These are phyloP conservation scores for Loxodonta africana DNA, from an alignment of 2,113 vertebrate genomes.

Conservation along the genomic window DNA sequence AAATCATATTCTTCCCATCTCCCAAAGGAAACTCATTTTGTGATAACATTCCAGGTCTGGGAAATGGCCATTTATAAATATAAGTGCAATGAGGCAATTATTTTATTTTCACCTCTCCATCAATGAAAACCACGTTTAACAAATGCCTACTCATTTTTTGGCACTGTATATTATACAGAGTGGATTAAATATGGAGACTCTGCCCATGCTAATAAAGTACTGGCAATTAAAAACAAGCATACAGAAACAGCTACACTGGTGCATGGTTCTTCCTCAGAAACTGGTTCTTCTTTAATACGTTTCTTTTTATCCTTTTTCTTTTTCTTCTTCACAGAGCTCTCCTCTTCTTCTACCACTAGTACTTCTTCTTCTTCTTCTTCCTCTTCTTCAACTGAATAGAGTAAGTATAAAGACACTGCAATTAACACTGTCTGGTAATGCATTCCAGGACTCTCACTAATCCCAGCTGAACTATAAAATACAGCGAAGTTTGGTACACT, in stretches of 20 bases:
- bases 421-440: not conserved
- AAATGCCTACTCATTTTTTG: not conserved
- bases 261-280: conserved; percentile 84
- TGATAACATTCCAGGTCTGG: not conserved
- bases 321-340: conserved; percentile 92
- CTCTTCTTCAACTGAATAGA: conserved; percentile 72
- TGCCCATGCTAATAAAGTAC: not conserved
- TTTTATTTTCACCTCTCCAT: not conserved
- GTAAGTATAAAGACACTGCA: not conserved
- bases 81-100: not conserved
- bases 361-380: conserved; percentile 85
- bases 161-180: not conserved
- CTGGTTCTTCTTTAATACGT: conserved; percentile 84
- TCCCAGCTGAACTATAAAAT: no score
- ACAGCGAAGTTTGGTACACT: not conserved
- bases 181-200: not conserved
- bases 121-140: not conserved
- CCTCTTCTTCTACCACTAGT: conserved; percentile 81
- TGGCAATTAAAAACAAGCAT: conserved; percentile 49
- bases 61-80: not conserved
- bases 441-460: not conserved
- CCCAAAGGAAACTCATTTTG: not conserved
- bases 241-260: conserved; percentile 83
- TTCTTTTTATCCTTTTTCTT: conserved; percentile 94
- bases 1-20: not conserved